Evolutionary conservation across 2,113 vertebrate genomes (phyloP).

Genomic region (Phasianus colchicus): DNA sequence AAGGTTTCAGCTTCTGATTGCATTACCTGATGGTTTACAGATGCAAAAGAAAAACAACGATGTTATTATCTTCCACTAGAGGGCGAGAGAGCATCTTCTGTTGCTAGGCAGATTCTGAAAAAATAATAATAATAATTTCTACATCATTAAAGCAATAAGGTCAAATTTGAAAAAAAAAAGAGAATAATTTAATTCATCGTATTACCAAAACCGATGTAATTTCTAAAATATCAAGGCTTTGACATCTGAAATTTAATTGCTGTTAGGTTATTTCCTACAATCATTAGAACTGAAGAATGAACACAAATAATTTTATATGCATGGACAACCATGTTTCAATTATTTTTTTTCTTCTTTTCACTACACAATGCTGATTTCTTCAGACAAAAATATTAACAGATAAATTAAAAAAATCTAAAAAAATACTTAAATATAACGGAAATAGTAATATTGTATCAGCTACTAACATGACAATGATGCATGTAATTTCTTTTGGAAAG

Average conservation of each 20-base stretch:
- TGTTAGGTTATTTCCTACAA: not conserved
- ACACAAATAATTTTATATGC: not conserved
- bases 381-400: not conserved
- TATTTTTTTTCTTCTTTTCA: not conserved
- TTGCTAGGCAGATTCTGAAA: conserved; percentile 54
- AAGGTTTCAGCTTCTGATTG: not conserved
- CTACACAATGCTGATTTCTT: not conserved
- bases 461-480: not conserved
- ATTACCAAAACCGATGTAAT: not conserved
- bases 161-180: not conserved
- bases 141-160: not conserved
- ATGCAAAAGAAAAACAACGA: not conserved
- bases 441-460: not conserved
- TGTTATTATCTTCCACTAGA: conserved; percentile 42
- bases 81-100: conserved; percentile 45
- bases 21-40: not conserved
- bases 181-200: not conserved
- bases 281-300: not conserved
- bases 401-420: not conserved
- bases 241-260: not conserved
- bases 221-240: not conserved
- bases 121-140: not conserved
- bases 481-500: not conserved
- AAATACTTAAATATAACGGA: not conserved
- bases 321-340: rapidly evolving